A percentile compares a stretch with the other conserved stretches of the same genome.
Conservation (phyloP, 2,113 vertebrate species). For the Noturus placidus region DNA sequence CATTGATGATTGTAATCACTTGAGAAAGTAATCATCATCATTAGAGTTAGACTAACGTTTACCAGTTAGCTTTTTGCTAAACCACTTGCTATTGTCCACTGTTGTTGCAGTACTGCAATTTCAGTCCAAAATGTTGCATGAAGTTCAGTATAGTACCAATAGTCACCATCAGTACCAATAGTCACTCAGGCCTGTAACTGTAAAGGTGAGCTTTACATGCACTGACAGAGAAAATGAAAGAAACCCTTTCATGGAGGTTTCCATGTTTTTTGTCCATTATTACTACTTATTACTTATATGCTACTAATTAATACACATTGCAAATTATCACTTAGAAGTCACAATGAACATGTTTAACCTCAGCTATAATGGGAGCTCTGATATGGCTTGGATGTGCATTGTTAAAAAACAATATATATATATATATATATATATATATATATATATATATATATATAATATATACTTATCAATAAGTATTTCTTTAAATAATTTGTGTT, state of each 20-base stretch:
- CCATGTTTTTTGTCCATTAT: neutral
- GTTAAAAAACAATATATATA: no score
- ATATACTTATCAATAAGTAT: neutral
- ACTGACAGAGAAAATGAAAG: neutral
- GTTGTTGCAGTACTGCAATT: no score
- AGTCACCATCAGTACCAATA: neutral
- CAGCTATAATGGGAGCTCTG: neutral
- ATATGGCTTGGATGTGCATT: neutral
- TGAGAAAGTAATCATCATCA: neutral
- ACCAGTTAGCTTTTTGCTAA: neutral
- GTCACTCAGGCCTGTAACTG: neutral
- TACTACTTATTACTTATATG: no score
- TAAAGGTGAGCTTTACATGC: neutral
- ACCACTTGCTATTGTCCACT: no score
- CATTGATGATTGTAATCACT: no score
- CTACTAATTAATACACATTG: neutral
- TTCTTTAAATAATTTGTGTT: neutral
- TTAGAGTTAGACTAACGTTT: neutral
- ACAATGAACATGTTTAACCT: neutral
- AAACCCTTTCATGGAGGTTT: neutral
- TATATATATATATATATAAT: no score
- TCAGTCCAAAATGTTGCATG: no score
- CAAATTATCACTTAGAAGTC: neutral
- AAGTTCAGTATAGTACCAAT: no score
- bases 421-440: no score